phyloP scores from a whole-genome alignment of 2,797 vertebrate species.

The Parotocinclus haroldoi region DNA sequence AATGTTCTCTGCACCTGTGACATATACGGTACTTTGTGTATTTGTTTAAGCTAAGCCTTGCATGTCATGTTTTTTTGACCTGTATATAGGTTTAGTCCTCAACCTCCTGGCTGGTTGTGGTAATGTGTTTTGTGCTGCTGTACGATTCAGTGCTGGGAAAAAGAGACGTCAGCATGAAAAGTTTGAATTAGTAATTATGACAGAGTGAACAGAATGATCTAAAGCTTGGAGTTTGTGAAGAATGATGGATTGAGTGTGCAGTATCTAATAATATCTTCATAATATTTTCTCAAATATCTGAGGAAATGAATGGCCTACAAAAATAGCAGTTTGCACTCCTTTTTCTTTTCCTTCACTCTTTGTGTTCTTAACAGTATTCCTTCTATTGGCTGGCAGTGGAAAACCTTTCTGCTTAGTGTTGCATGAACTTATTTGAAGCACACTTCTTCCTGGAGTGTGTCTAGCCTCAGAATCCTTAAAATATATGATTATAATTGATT shows the following conservation, averaged over 20 bases:
- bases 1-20: slow-evolving; percentile 46
- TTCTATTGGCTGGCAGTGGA: slow-evolving; percentile 7
- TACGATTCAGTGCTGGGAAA: slow-evolving; percentile 29
- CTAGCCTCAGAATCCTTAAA: too few relatives aligned
- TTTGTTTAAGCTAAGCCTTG: slow-evolving; percentile 31
- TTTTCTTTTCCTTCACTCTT: slow-evolving; percentile 6
- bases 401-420: slow-evolving; percentile 12
- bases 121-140: slow-evolving; percentile 35
- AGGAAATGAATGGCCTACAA: slow-evolving; percentile 64
- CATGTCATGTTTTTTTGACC: slow-evolving; percentile 44
- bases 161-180: slow-evolving; percentile 33
- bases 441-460: neutral
- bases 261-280: slow-evolving; percentile 62
- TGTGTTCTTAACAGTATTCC: neutral
- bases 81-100: slow-evolving; percentile 42
- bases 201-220: slow-evolving; percentile 56
- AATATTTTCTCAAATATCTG: slow-evolving; percentile 68
- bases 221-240: slow-evolving; percentile 57
- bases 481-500: neutral
- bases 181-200: slow-evolving; percentile 54
- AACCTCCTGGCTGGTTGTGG: slow-evolving; percentile 31
- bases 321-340: slow-evolving; percentile 59
- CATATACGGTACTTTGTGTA: slow-evolving; percentile 29
- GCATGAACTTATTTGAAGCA: neutral
- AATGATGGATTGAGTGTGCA: slow-evolving; percentile 62